These are phyloP conservation scores for Eulithis testata DNA, from an alignment of 2,888 invertebrate genomes.

Conservation along the genomic window DNA sequence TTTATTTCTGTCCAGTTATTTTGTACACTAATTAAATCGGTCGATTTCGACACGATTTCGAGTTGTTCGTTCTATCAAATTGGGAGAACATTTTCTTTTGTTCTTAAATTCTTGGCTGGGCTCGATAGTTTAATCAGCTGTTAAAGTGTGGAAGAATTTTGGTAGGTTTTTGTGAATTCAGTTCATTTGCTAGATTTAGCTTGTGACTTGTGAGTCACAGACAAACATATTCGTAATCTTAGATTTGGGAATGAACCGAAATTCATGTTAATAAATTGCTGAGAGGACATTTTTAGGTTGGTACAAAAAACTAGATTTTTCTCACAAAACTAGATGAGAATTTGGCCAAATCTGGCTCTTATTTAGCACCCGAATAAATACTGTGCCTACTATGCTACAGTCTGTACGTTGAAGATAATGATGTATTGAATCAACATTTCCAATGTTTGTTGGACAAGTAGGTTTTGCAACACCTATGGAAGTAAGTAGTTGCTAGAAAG, in stretches of 20 bases:
- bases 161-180: background rate
- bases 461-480: too few relatives aligned
- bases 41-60: too few relatives aligned
- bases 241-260: conserved; percentile 6
- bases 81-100: too few relatives aligned
- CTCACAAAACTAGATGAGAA: too few relatives aligned
- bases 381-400: background rate
- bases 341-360: background rate
- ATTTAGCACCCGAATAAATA: background rate
- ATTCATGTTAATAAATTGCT: background rate
- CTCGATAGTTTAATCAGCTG: background rate
- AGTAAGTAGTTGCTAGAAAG: background rate
- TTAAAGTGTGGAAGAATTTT: background rate
- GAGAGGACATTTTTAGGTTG: background rate
- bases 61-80: too few relatives aligned
- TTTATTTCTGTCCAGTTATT: background rate
- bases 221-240: conserved; percentile 2
- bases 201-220: conserved; percentile 13
- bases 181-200: conserved; percentile 10
- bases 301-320: background rate
- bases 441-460: too few relatives aligned
- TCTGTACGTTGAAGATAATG: background rate
- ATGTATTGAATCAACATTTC: conserved; percentile 1
- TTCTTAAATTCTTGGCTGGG: too few relatives aligned
- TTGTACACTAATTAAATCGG: too few relatives aligned